These are phyloP conservation scores for Chromoteleia sp. DNA, from an alignment of 2,888 invertebrate species.

Conservation along the genomic window DNA sequence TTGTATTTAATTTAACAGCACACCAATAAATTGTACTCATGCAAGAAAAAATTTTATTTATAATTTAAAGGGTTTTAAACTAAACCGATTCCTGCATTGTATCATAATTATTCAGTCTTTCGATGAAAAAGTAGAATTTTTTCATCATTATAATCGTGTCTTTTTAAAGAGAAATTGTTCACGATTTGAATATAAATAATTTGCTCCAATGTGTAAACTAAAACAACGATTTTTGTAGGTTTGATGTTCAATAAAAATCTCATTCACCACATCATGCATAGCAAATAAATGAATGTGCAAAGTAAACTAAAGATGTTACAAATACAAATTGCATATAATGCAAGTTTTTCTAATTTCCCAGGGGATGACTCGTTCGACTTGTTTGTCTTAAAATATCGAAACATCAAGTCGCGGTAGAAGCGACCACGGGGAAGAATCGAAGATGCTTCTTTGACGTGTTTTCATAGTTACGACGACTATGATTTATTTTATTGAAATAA, in stretches of 20 bases:
- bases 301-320: slow-evolving; percentile 33
- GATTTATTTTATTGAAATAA: slow-evolving; percentile 75
- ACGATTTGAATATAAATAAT: slow-evolving; percentile 16
- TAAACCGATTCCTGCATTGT: too few relatives aligned
- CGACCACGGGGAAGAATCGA: slow-evolving; percentile 50
- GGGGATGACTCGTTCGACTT: slow-evolving; percentile 75
- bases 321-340: slow-evolving; percentile 73
- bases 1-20: too few relatives aligned
- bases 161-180: too few relatives aligned
- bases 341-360: slow-evolving; percentile 83
- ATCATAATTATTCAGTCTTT: too few relatives aligned
- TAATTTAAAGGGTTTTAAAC: too few relatives aligned
- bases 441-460: slow-evolving; percentile 65
- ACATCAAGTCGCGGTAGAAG: slow-evolving; percentile 54
- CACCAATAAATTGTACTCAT: too few relatives aligned
- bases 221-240: slow-evolving; percentile 1
- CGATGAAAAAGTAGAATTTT: too few relatives aligned
- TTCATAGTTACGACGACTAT: slow-evolving; percentile 70
- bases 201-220: background rate
- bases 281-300: slow-evolving; percentile 39
- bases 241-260: slow-evolving; percentile 23
- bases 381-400: slow-evolving; percentile 65
- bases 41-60: too few relatives aligned
- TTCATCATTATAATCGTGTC: too few relatives aligned
- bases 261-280: slow-evolving; percentile 42